Percentiles rank a stretch among this genome's conserved stretches.
phyloP scores from a whole-genome alignment of 1,140 invertebrate species.

The Calephelis nemesis region DNA sequence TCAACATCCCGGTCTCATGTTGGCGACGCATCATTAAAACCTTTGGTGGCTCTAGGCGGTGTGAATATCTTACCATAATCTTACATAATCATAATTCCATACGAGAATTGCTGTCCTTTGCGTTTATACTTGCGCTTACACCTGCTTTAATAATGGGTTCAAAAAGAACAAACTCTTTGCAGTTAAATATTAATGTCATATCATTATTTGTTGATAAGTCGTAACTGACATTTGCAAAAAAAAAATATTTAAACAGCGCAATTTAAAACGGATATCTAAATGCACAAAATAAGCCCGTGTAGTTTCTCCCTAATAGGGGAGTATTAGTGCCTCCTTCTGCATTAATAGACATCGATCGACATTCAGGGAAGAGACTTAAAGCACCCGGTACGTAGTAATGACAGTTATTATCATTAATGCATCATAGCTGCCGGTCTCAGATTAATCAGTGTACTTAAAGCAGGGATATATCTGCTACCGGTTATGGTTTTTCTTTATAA shows the following conservation, averaged over 20 bases:
- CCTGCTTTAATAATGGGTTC: too few relatives aligned
- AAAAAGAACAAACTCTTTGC: too few relatives aligned
- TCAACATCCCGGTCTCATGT: too few relatives aligned
- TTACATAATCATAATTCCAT: too few relatives aligned
- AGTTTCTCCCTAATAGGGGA: not conserved
- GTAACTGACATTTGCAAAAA: too few relatives aligned
- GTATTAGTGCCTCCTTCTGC: not conserved
- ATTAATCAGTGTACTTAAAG: not conserved
- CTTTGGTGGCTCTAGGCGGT: too few relatives aligned
- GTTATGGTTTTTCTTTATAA: not conserved
- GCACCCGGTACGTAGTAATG: not conserved
- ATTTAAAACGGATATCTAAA: not conserved
- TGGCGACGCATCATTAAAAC: too few relatives aligned
- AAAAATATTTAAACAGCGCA: not conserved
- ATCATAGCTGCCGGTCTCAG: not conserved
- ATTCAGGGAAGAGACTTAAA: conserved; percentile 5
- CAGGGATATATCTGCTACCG: not conserved
- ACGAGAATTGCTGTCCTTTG: too few relatives aligned
- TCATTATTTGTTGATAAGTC: too few relatives aligned
- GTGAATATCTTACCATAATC: too few relatives aligned
- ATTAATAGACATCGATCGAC: conserved; percentile 13
- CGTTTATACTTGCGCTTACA: too few relatives aligned
- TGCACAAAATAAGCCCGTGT: not conserved
- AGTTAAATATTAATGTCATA: too few relatives aligned
- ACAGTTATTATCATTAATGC: conserved; percentile 12